Evolutionary conservation across 2,113 vertebrate species (phyloP).

Genomic region (Delphinapterus leucas): DNA sequence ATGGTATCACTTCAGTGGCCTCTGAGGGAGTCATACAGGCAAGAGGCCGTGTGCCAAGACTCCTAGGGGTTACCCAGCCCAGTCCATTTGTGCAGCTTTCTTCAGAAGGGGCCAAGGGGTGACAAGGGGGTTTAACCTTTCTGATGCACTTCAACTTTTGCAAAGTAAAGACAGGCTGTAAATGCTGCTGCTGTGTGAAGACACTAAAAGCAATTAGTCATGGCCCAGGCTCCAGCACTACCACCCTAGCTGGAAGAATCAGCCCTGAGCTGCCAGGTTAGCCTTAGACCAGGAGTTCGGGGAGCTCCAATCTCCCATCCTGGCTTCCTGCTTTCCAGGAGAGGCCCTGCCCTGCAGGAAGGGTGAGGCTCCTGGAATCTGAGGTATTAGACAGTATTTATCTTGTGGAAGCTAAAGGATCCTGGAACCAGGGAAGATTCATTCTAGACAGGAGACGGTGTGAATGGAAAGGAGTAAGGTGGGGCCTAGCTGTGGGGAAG

Average conservation of each 20-base stretch:
- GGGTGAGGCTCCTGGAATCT: not conserved
- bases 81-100: not conserved
- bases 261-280: not conserved
- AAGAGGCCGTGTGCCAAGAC: not conserved
- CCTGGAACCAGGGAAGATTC: not conserved
- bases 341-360: not conserved
- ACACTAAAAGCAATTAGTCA: not conserved
- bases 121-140: not conserved
- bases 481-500: not conserved
- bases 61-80: not conserved
- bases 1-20: not conserved
- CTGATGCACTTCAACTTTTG: not conserved
- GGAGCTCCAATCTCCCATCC: not conserved
- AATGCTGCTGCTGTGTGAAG: not conserved
- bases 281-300: not conserved
- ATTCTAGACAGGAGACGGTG: not conserved
- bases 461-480: not conserved
- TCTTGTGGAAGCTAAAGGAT: not conserved
- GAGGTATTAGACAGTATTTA: not conserved
- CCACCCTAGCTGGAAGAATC: not conserved
- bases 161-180: not conserved
- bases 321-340: not conserved
- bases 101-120: not conserved
- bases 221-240: not conserved
- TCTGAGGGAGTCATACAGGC: not conserved